Base-by-base conservation (phyloP, 2,113 vertebrate genomes). In the Pseudorectes ferrugineus region DNA sequence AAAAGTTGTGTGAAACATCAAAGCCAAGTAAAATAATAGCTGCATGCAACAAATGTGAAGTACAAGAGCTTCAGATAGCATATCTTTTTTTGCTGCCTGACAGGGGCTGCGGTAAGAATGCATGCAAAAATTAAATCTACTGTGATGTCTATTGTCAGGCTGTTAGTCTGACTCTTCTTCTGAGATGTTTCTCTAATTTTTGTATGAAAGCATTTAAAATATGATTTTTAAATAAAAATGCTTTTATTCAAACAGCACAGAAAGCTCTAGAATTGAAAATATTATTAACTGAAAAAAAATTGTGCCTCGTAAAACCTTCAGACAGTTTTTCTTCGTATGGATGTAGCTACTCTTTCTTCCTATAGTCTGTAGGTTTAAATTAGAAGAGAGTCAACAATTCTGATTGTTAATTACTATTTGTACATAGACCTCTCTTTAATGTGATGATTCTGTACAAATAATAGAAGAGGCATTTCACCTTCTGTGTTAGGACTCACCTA, bases 1-100 rank as follows among this genome's bases (percentile, higher is more conserved):
- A 58, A 83, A 95, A 85, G 54, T 85, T 94, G 81, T 55, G 42
- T 42, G 88, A 95, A 96, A 90, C 74, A 88, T 92, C 78, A 96
- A 95, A 95, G 71, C 26, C 49, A 70, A 88, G 49, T 80, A 40
- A 95, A 92, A 94, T 94, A 91, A 92, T 95, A 92, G 70, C 67
- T 92, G 29, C 51, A 62, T 82, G 72, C 22, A 88, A 73, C 59
- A 91, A 95, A 88, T 82, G 42, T 2, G 9, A 88, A 58, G 43
- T 62, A 62, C 17, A 76, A 95, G 55, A 73, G 3, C 17, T 71
- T 62, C 73, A 83, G 52, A 81, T 75, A 67, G 88, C 65, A 20
- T 23, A 78, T 33, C 4, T 62, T 82, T 88, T 88, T 66, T 35
- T 38, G 65, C 23, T 76, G 49, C 40, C 51, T 88, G 76, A 92